A percentile compares a stretch with the other conserved stretches of the same genome.
phyloP scores from a whole-genome alignment of 2,113 vertebrate species.

The Hippocampus barbouri region DNA sequence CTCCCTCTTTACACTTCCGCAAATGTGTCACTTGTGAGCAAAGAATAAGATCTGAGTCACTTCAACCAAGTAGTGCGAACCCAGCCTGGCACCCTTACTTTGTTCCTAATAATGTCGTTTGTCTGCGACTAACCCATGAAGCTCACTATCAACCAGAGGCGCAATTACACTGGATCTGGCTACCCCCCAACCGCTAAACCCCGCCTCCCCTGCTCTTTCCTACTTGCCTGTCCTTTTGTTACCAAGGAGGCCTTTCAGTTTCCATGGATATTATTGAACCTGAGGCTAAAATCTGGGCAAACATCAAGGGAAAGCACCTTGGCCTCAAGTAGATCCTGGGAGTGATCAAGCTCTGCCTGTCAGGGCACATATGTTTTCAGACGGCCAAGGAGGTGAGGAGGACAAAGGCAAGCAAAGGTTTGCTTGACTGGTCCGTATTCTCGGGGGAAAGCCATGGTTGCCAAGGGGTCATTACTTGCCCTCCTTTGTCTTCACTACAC shows the following conservation, averaged over 20 bases:
- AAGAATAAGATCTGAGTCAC: too few species aligned
- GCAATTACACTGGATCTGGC: conserved; percentile 47
- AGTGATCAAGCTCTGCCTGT: conserved; percentile 30
- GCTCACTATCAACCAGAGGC: conserved; percentile 40
- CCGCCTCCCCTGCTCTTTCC: conserved; percentile 6
- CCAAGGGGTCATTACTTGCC: conserved; percentile 14
- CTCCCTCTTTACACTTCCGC: too few species aligned
- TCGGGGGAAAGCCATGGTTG: conserved; percentile 19
- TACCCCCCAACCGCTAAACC: background rate
- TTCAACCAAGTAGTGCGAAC: too few species aligned
- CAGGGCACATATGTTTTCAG: conserved; percentile 26
- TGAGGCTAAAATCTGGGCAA: conserved; percentile 38
- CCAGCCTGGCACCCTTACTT: conserved; percentile 4
- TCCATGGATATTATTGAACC: conserved; percentile 21
- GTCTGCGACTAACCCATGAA: conserved; percentile 38
- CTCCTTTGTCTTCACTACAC: background rate
- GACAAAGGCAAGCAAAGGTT: conserved; percentile 54
- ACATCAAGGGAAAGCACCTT: conserved; percentile 29
- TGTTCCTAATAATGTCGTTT: conserved; percentile 57
- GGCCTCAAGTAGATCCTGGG: conserved; percentile 23
- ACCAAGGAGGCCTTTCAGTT: conserved; percentile 17
- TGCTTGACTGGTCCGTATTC: conserved; percentile 32
- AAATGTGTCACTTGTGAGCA: too few species aligned
- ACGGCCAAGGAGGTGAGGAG: conserved; percentile 15
- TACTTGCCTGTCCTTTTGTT: background rate